Evolutionary conservation across 92 coral and sea anemone species (phyloP).

Genomic region (Porites cylindrica): DNA sequence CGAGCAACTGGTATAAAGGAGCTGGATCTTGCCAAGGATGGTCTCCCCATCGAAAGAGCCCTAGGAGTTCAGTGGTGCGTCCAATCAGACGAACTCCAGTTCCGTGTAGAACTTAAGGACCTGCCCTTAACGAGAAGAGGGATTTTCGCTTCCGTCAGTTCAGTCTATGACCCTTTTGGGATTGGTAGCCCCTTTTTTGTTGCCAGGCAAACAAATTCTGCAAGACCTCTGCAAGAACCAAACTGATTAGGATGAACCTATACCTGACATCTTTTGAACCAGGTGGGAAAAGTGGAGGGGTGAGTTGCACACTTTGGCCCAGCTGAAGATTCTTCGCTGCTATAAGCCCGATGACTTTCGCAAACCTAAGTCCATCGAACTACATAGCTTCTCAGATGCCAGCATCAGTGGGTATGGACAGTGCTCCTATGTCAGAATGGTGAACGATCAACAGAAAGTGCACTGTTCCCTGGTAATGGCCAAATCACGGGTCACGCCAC

Average conservation of each 20-base stretch:
- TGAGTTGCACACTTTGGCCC: neutral
- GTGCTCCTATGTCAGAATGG: conserved; percentile 11
- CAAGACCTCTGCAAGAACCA: conserved; percentile 55
- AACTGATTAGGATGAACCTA: conserved; percentile 35
- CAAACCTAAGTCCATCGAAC: neutral
- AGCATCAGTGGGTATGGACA: conserved; percentile 11
- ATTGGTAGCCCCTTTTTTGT: conserved; percentile 29
- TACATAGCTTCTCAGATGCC: neutral
- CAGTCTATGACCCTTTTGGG: conserved; percentile 48
- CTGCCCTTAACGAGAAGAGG: conserved; percentile 39
- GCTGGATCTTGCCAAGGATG: conserved; percentile 4
- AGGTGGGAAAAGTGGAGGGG: conserved; percentile 9
- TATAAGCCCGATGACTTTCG: conserved; percentile 13
- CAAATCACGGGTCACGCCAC: neutral
- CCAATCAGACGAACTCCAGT: conserved; percentile 31
- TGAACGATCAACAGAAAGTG: neutral
- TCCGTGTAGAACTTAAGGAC: conserved; percentile 31
- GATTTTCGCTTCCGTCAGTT: conserved; percentile 33
- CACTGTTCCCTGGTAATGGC: conserved; percentile 16
- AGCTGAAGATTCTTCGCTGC: neutral
- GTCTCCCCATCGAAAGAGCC: conserved; percentile 43
- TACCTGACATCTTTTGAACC: conserved; percentile 7
- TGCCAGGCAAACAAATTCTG: neutral
- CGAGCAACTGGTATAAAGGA: conserved; percentile 25
- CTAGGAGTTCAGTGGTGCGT: conserved; percentile 41